A percentile compares a stretch with the other conserved stretches of the same genome.
Conservation (phyloP, 2,888 invertebrate species). For the Crepidodera aurea region DNA sequence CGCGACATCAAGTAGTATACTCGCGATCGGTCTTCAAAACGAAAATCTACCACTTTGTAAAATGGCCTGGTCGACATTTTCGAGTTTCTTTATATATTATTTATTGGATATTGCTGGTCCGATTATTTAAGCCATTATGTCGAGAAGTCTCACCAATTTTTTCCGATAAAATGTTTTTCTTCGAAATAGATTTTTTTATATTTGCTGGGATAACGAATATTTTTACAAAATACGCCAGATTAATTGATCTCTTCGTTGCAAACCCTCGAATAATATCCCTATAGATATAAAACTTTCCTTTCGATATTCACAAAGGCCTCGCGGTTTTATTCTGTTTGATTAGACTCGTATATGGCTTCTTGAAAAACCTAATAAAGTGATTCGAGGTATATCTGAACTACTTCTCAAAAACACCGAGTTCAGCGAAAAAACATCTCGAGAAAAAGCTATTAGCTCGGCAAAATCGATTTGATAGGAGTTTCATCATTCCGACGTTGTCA, state of each 20-base stretch:
- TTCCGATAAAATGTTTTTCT: too few species aligned
- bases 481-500: conserved; percentile 22
- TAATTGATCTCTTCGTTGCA: not conserved
- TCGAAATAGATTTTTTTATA: too few species aligned
- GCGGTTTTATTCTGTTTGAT: conserved; percentile 26
- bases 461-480: conserved; percentile 23
- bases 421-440: conserved; percentile 20
- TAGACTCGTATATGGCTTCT: conserved; percentile 17
- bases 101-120: too few species aligned
- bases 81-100: too few species aligned
- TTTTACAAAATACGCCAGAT: not conserved
- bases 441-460: conserved; percentile 18
- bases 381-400: conserved; percentile 13
- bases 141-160: too few species aligned
- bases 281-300: conserved; percentile 3
- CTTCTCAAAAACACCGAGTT: conserved; percentile 17
- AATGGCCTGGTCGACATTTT: too few species aligned
- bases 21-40: too few species aligned
- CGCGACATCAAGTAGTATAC: too few species aligned
- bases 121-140: too few species aligned
- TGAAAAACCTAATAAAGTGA: conserved; percentile 18
- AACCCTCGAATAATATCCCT: not conserved
- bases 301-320: conserved; percentile 13
- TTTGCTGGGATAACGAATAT: too few species aligned
- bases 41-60: too few species aligned